phyloP scores from a whole-genome alignment of 2,797 vertebrate species.

The Podarcis siculus region DNA sequence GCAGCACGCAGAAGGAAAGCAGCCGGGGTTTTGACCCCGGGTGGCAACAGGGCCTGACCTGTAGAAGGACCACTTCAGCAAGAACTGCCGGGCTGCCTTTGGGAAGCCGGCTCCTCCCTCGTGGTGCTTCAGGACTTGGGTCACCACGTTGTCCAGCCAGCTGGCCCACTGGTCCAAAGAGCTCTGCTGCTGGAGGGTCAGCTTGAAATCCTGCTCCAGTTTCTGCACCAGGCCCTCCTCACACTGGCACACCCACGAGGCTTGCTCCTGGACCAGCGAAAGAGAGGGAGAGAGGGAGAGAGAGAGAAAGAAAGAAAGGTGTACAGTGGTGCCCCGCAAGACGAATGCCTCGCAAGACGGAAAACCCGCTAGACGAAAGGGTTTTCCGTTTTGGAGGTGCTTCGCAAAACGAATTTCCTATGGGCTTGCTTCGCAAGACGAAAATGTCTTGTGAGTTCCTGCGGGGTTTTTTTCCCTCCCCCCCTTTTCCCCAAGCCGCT shows the following conservation, averaged over 20 bases:
- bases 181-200: slow-evolving; percentile 97
- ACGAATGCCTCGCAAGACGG: too few species aligned
- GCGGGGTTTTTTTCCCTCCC: too few species aligned
- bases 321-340: background rate
- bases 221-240: slow-evolving; percentile 95
- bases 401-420: too few species aligned
- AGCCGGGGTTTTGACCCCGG: too few species aligned
- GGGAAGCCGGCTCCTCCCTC: slow-evolving; percentile 93
- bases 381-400: too few species aligned
- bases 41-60: slow-evolving; percentile 78
- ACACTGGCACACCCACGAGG: slow-evolving; percentile 98
- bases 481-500: too few species aligned
- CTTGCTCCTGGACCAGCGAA: slow-evolving; percentile 87
- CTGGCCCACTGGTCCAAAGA: slow-evolving; percentile 97
- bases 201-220: slow-evolving; percentile 97
- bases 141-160: slow-evolving; percentile 95
- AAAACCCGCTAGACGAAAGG: too few species aligned
- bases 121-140: slow-evolving; percentile 92
- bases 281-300: background rate
- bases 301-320: background rate
- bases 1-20: too few species aligned
- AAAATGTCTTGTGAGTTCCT: too few species aligned
- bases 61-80: slow-evolving; percentile 99
- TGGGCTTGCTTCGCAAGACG: too few species aligned
- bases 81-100: slow-evolving; percentile 95